A percentile compares a stretch with the other conserved stretches of the same genome.
Evolutionary conservation across 1,140 invertebrate genomes (phyloP).

Genomic region (Monomorium pharaonis): DNA sequence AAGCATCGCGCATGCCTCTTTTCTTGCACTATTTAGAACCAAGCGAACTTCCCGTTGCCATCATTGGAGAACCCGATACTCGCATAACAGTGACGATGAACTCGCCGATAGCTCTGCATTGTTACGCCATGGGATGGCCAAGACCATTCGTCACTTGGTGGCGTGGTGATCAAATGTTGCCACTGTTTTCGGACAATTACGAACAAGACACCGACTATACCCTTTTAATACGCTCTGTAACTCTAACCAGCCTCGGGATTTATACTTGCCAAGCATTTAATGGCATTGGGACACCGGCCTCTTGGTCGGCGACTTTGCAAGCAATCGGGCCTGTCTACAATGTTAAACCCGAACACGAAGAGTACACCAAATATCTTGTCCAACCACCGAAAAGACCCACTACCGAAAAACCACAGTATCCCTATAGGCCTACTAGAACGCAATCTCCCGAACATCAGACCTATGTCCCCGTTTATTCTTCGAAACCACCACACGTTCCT

Average conservation of each 20-base stretch:
- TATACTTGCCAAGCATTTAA: constrained; percentile 96
- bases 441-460: constrained; percentile 77
- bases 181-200: constrained; percentile 89
- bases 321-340: constrained; percentile 88
- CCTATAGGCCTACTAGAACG: constrained; percentile 82
- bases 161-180: constrained; percentile 90
- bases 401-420: constrained; percentile 80
- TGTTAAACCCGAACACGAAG: constrained; percentile 84
- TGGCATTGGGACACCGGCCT: constrained; percentile 90
- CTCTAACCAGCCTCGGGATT: constrained; percentile 90
- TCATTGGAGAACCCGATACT: constrained; percentile 86
- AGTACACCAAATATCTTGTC: constrained; percentile 86
- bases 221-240: constrained; percentile 90
- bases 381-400: constrained; percentile 81
- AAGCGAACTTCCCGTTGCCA: constrained; percentile 81
- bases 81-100: constrained; percentile 90
- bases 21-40: constrained; percentile 81
- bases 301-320: constrained; percentile 90
- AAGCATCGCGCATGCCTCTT: constrained; percentile 56
- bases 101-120: constrained; percentile 89
- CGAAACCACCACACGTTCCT: constrained; percentile 65
- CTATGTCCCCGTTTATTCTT: constrained; percentile 70
- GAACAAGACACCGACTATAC: constrained; percentile 91
- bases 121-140: constrained; percentile 94
- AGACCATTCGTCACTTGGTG: constrained; percentile 94